phyloP scores from a whole-genome alignment of 2,888 invertebrate genomes.

The Apantesis nais region DNA sequence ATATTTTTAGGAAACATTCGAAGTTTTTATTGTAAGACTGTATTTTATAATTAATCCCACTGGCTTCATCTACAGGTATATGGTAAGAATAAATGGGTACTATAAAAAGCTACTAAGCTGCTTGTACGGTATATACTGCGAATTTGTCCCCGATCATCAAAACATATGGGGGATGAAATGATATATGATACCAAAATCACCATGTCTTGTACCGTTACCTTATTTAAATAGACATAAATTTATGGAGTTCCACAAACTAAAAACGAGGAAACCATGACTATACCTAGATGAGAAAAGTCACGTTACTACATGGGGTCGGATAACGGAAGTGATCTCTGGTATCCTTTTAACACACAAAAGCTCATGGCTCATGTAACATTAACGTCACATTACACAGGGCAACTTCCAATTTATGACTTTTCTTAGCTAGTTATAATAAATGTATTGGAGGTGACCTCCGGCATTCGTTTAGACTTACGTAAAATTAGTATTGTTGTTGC shows the following conservation, averaged over 20 bases:
- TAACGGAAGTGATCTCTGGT: slow-evolving; percentile 2
- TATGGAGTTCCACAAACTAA: slow-evolving; percentile 60
- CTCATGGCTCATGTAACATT: neutral
- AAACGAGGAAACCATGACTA: slow-evolving; percentile 1
- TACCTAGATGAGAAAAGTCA: slow-evolving; percentile 13
- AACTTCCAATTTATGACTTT: slow-evolving; percentile 4
- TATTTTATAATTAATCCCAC: neutral
- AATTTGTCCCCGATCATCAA: slow-evolving; percentile 36
- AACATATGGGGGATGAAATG: slow-evolving; percentile 51
- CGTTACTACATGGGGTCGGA: neutral
- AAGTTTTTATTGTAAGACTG: neutral
- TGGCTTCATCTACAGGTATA: neutral
- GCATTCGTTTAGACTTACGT: slow-evolving; percentile 54
- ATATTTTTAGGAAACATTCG: neutral
- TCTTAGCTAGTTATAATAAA: slow-evolving; percentile 37
- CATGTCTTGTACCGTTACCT: slow-evolving; percentile 74
- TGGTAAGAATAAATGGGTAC: neutral
- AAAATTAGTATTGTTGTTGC: slow-evolving; percentile 53
- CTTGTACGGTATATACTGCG: slow-evolving; percentile 39
- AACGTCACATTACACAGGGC: neutral
- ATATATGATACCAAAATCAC: slow-evolving; percentile 57
- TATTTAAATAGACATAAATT: slow-evolving; percentile 64
- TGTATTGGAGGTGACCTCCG: slow-evolving; percentile 46
- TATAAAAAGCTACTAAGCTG: neutral
- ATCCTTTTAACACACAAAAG: slow-evolving; percentile 10